Conservation (phyloP, 92 coral and sea anemone species). For the Desmophyllum pertusum region DNA sequence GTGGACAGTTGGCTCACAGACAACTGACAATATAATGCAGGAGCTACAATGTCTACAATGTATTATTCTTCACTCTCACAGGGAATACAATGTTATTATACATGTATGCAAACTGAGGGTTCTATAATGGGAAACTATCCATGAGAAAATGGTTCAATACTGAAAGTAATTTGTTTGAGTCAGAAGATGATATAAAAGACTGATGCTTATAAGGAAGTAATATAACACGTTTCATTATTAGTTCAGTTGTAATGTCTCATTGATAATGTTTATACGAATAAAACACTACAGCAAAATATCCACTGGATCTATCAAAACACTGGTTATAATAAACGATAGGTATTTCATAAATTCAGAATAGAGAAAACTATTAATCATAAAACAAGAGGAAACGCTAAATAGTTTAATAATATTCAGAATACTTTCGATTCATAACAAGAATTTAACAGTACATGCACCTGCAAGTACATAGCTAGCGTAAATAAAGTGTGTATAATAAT, state of each 20-base stretch:
- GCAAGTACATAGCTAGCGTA: not conserved
- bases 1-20: not conserved
- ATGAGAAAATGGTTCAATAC: not conserved
- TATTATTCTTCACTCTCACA: too few species aligned
- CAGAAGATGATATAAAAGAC: not conserved
- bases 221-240: not conserved
- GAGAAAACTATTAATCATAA: not conserved
- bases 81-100: too few species aligned
- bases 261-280: not conserved
- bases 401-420: slow-evolving; percentile 18
- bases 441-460: slow-evolving; percentile 6
- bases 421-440: slow-evolving; percentile 10
- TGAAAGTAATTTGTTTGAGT: too few species aligned
- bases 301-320: not conserved
- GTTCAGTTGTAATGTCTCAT: not conserved
- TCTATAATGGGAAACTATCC: not conserved
- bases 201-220: not conserved
- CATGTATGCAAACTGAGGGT: not conserved
- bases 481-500: not conserved
- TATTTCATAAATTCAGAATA: not conserved
- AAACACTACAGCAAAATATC: not conserved
- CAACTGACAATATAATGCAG: not conserved
- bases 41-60: not conserved
- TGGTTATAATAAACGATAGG: not conserved
- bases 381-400: not conserved